These are phyloP conservation scores for Micropoecilia bifurca DNA, from an alignment of 2,797 vertebrate genomes.

Conservation along the genomic window DNA sequence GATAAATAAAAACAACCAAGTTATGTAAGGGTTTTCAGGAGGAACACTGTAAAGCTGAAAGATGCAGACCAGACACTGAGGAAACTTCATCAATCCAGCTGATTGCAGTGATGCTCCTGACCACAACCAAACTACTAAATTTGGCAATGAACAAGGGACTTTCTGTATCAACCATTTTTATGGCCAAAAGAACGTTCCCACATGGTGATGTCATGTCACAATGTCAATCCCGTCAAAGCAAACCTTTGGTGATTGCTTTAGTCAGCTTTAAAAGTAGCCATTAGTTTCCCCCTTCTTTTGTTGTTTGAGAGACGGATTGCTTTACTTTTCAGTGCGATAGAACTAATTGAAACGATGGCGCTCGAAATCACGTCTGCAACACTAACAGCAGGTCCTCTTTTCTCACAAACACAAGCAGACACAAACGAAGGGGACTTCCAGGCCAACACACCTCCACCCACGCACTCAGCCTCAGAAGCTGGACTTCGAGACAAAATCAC, in stretches of 20 bases:
- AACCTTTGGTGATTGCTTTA: constrained; percentile 50
- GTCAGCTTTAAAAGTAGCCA: constrained; percentile 50
- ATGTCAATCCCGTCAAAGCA: constrained; percentile 49
- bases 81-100: constrained; percentile 25
- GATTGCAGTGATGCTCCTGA: constrained; percentile 40
- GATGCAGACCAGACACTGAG: background rate
- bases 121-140: constrained; percentile 52
- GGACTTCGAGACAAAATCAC: constrained; percentile 42
- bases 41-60: background rate
- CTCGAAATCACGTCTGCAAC: constrained; percentile 42
- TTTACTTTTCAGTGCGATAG: constrained; percentile 18
- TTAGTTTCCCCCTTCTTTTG: constrained; percentile 29
- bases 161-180: constrained; percentile 49
- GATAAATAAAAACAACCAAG: background rate
- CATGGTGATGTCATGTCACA: constrained; percentile 60
- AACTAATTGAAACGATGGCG: constrained; percentile 51
- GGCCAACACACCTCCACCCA: constrained; percentile 68
- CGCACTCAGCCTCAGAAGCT: constrained; percentile 50
- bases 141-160: constrained; percentile 32
- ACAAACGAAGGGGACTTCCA: constrained; percentile 71
- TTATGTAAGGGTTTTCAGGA: background rate
- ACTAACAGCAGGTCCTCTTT: constrained; percentile 28
- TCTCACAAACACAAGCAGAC: constrained; percentile 23
- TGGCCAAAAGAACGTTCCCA: constrained; percentile 55
- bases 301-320: background rate